Percentiles rank a stretch among this genome's conserved stretches.
phyloP scores from a whole-genome alignment of 2,113 vertebrate species.

The Brevimyrus niger region DNA sequence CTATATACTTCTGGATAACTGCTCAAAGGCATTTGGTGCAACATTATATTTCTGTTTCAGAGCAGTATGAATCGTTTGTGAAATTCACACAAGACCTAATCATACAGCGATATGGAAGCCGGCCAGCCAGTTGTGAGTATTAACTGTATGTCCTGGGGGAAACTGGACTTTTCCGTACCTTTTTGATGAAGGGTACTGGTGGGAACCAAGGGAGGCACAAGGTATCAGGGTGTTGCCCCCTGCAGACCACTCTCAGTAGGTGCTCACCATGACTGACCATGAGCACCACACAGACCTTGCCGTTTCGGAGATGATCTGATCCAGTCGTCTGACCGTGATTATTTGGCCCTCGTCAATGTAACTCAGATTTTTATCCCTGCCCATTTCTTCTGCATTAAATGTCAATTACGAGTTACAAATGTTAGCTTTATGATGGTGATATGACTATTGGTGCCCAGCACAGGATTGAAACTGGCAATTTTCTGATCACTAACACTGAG shows the following conservation, averaged over 20 bases:
- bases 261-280: background rate
- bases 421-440: background rate
- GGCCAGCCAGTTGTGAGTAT: constrained; percentile 79
- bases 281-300: background rate
- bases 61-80: constrained; percentile 93
- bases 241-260: background rate
- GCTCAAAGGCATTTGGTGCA: background rate
- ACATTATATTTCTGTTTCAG: constrained; percentile 46
- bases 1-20: background rate
- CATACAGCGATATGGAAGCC: constrained; percentile 82
- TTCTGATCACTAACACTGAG: background rate
- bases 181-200: background rate
- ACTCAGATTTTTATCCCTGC: background rate
- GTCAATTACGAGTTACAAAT: background rate
- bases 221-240: background rate
- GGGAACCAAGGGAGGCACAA: background rate
- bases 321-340: background rate
- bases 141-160: background rate
- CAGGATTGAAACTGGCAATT: background rate
- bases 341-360: background rate
- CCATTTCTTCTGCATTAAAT: background rate
- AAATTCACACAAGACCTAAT: constrained; percentile 94
- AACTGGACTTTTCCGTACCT: background rate
- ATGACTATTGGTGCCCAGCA: background rate
- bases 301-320: background rate